Percentiles rank a stretch among this genome's conserved stretches.
These are phyloP conservation scores for Heliconius nattereri DNA, from an alignment of 1,140 invertebrate genomes.

Conservation along the genomic window DNA sequence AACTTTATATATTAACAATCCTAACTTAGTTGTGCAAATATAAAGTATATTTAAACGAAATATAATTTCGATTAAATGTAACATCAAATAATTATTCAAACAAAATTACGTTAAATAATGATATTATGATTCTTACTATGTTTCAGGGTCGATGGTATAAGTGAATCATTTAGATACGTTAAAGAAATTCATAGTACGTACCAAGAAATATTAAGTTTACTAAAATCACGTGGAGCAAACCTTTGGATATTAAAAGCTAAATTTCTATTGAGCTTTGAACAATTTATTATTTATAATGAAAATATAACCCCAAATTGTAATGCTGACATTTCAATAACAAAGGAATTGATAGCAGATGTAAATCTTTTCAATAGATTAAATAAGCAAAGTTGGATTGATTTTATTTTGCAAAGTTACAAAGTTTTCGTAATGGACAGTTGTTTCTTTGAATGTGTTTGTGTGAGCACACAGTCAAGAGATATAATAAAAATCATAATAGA, in stretches of 20 bases:
- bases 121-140: not conserved
- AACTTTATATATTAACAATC: too few relatives aligned
- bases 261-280: conserved; percentile 69
- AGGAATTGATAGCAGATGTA: conserved; percentile 55
- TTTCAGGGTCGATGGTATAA: conserved; percentile 53
- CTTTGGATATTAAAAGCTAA: conserved; percentile 64
- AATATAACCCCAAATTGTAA: conserved; percentile 59
- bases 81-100: too few relatives aligned
- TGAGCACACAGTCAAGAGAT: conserved; percentile 60
- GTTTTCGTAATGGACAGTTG: conserved; percentile 74
- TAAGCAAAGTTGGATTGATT: conserved; percentile 76
- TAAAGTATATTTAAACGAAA: too few relatives aligned
- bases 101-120: too few relatives aligned
- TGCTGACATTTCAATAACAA: conserved; percentile 57
- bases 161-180: conserved; percentile 61
- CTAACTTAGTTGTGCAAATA: too few relatives aligned
- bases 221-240: conserved; percentile 63
- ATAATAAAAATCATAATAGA: conserved; percentile 58
- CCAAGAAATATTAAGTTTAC: conserved; percentile 62
- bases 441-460: conserved; percentile 70
- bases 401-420: conserved; percentile 75
- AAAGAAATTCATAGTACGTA: conserved; percentile 73
- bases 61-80: too few relatives aligned
- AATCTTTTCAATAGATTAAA: conserved; percentile 64
- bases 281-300: conserved; percentile 64